Conservation (phyloP, 1,140 invertebrate genomes). For the Glossosoma conforme region DNA sequence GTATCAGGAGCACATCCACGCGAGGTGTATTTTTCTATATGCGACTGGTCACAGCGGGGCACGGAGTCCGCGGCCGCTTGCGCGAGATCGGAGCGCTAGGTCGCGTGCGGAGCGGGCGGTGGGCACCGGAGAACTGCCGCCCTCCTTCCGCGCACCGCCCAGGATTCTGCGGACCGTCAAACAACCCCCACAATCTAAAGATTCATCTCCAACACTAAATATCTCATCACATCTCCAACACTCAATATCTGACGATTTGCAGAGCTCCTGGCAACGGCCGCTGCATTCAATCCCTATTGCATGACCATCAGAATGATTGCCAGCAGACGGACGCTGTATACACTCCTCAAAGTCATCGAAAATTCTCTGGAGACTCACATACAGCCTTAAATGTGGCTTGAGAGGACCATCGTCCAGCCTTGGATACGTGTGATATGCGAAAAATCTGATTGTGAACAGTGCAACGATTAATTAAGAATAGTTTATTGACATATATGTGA, state of each 20-base stretch:
- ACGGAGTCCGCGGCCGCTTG: not conserved
- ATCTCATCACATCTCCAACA: not conserved
- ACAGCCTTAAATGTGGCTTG: no score
- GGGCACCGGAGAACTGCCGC: constrained; percentile 19
- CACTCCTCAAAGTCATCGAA: no score
- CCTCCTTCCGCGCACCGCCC: not conserved
- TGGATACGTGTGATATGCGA: no score
- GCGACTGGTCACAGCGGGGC: not conserved
- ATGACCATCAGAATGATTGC: no score
- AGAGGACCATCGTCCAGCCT: no score
- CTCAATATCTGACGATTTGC: not conserved
- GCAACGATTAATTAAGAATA: no score
- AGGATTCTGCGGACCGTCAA: not conserved
- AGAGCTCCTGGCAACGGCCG: no score
- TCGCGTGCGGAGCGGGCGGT: constrained; percentile 13
- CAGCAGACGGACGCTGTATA: no score
- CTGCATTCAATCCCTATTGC: no score
- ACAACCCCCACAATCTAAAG: not conserved
- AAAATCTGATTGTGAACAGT: no score
- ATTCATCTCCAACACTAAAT: not conserved
- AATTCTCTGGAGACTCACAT: no score
- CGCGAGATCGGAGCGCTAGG: not conserved
- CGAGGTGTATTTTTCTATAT: not conserved
- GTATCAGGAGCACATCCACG: constrained; percentile 5
- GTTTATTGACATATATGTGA: no score